Base-by-base conservation (phyloP, 2,113 vertebrate genomes). In the Mus pahari region DNA sequence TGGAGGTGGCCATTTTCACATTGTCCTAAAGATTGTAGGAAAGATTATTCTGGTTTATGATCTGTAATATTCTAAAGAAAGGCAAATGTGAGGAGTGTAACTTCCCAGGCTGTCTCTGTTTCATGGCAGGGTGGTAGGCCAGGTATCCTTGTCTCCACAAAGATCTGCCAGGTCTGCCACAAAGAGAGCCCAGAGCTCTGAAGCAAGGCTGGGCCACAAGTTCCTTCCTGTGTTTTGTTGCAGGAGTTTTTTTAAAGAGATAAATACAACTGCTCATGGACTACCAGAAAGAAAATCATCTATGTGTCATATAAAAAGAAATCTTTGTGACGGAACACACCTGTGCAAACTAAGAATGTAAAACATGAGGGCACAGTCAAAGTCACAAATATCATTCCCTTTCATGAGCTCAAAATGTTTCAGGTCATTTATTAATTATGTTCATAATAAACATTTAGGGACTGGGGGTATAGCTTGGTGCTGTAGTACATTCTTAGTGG, bases 21-120 rank as follows among this genome's bases (percentile, higher is more conserved):
- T 86, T 66, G 19, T 94, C 74, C 48, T 94, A 55, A 96, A 48
- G 39, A 91, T 73, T 95, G 84, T 95, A 87, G 39, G 60, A 92
- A 79, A 95, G 45, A 84, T 81, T 48, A 39, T 75, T 86, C 42
- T 94, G 66, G 92, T 91, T 87, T 42, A 39, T 77, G 70, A 48
- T 42, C 36, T 79, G 10, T 42, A 78, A 66, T 64, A 81, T 31
- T 33, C 55, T 73, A 71, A 94, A 48, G 50, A 90, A 96, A 95
- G 68, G 77, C 13, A 78, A 60, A 42, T 53, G 14, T 60, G 39
- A 50, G n/a, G 22, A 77, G 74, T 58, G 33, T 86, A 74, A 55
- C 62, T 91, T 62, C 58, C 92, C 17, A 2, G 28, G 64, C 33
- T 91, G 42, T 78, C 86, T 94, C 91, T 84, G 88, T 71, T 58